Conservation (phyloP, 2,797 vertebrate species). For the Platyrinchus mystaceus region DNA sequence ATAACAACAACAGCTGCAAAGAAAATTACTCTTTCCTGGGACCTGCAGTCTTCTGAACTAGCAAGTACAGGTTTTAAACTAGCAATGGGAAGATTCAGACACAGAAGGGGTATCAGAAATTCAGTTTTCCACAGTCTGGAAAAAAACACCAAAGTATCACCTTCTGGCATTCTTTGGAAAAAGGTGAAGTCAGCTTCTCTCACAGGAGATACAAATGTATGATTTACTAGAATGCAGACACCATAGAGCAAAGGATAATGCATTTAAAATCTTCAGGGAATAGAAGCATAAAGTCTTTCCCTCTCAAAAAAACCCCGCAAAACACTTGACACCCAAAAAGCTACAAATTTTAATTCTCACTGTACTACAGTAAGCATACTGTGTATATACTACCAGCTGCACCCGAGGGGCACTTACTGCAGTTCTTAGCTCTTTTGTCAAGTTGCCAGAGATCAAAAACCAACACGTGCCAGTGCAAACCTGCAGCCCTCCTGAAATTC, state of each 20-base stretch:
- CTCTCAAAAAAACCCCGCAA: not conserved
- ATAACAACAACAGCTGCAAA: not conserved
- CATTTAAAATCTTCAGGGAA: not conserved
- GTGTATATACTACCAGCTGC: not conserved
- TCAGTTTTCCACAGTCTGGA: not conserved
- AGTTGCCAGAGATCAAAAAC: not conserved
- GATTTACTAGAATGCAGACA: slow-evolving; percentile 1
- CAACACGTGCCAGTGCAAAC: not conserved
- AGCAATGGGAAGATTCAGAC: not conserved
- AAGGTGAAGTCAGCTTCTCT: not conserved
- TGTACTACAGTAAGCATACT: not conserved
- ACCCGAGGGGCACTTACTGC: not conserved
- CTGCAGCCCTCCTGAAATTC: not conserved
- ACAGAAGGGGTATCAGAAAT: not conserved
- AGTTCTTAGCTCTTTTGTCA: not conserved
- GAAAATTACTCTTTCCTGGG: not conserved
- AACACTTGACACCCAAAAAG: not conserved
- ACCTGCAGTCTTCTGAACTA: not conserved
- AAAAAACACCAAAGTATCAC: not conserved
- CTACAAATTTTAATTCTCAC: not conserved
- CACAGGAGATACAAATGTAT: not conserved
- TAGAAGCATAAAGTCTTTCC: not conserved
- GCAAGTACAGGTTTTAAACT: not conserved
- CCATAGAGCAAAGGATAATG: not conserved
- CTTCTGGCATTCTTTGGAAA: not conserved